A percentile compares a stretch with the other conserved stretches of the same genome.
phyloP scores from a whole-genome alignment of 2,113 vertebrate species.

The Numida meleagris region DNA sequence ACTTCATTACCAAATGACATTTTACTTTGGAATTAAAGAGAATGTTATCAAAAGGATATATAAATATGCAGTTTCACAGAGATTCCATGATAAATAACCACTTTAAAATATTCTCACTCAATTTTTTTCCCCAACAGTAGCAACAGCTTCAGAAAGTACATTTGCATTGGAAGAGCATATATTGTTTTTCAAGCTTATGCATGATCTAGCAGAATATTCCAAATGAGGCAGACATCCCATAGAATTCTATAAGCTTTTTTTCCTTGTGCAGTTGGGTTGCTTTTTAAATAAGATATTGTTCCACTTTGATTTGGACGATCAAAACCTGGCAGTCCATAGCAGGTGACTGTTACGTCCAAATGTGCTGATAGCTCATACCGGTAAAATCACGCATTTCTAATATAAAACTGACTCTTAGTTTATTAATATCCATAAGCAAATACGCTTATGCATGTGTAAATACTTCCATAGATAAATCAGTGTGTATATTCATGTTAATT shows the following conservation, averaged over 20 bases:
- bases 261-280: neutral
- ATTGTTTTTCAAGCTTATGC: neutral
- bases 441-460: neutral
- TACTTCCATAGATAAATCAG: neutral
- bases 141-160: slow-evolving; percentile 4
- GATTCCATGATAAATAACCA: neutral
- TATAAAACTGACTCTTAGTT: neutral
- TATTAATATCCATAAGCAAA: neutral
- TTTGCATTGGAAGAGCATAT: slow-evolving; percentile 7
- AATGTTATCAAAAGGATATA: slow-evolving; percentile 19
- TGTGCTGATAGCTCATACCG: slow-evolving; percentile 16
- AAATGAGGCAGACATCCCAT: neutral
- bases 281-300: neutral
- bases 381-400: neutral
- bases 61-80: slow-evolving; percentile 11
- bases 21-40: slow-evolving; percentile 38
- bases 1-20: slow-evolving; percentile 35
- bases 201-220: neutral
- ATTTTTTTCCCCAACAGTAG: neutral
- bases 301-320: slow-evolving; percentile 14
- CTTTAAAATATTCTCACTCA: neutral
- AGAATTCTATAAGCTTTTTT: neutral
- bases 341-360: slow-evolving; percentile 21
- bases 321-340: slow-evolving; percentile 9
- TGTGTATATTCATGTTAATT: neutral